Evolutionary conservation across 2,113 vertebrate species (phyloP).

Genomic region (Mugil cephalus): DNA sequence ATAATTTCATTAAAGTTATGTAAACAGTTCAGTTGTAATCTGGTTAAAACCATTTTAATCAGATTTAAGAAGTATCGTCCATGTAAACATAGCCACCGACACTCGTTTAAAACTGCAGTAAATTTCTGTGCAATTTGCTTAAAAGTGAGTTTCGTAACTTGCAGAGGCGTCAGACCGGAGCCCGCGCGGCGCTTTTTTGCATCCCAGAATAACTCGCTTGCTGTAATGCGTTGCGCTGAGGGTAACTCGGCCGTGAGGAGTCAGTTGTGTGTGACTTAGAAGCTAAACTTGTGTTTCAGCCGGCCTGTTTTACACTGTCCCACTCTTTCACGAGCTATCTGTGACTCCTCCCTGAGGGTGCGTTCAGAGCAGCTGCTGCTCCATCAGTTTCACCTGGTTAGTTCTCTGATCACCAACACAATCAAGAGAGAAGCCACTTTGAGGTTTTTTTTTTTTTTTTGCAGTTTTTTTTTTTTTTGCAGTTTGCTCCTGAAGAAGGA

Average conservation of each 20-base stretch:
- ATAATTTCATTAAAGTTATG: too few species aligned
- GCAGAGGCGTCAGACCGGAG: neutral
- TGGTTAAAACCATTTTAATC: too few species aligned
- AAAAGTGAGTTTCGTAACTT: constrained; percentile 6
- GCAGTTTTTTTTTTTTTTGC: too few species aligned
- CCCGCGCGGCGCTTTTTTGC: constrained; percentile 18
- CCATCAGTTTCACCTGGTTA: constrained; percentile 3
- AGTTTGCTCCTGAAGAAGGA: constrained; percentile 10
- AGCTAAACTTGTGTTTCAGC: constrained; percentile 20
- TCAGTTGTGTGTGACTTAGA: neutral
- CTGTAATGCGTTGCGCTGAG: constrained; percentile 3
- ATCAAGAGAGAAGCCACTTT: constrained; percentile 22
- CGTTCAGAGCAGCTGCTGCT: neutral
- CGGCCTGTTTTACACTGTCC: constrained; percentile 9
- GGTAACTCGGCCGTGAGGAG: too few species aligned
- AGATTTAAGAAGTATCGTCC: too few species aligned
- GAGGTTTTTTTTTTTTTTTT: too few species aligned
- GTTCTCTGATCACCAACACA: constrained; percentile 3
- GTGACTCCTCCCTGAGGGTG: constrained; percentile 1
- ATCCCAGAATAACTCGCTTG: constrained; percentile 19
- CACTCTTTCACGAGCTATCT: constrained; percentile 22
- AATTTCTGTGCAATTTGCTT: constrained; percentile 8
- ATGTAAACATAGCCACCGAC: too few species aligned
- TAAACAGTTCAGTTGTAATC: too few species aligned
- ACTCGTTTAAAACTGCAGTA: neutral